A percentile compares a stretch with the other conserved stretches of the same genome.
Evolutionary conservation across 2,113 vertebrate species (phyloP).

Genomic region (Micronisus gabar): DNA sequence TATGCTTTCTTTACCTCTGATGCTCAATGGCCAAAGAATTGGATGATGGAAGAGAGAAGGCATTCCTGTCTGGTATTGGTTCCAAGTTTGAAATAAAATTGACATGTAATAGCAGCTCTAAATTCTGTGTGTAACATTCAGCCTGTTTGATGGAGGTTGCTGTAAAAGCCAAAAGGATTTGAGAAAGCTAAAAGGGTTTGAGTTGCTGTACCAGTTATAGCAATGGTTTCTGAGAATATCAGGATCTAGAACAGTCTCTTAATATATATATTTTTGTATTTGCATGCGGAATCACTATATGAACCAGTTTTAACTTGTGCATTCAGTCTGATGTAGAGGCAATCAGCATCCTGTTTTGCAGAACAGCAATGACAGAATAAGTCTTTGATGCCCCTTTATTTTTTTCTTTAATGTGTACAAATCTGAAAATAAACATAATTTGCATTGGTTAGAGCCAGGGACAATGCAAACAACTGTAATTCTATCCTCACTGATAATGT

Average conservation of each 20-base stretch:
- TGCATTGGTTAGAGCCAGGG: neutral
- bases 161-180: neutral
- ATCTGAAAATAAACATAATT: neutral
- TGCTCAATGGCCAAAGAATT: neutral
- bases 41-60: neutral
- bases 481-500: neutral
- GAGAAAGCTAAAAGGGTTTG: neutral
- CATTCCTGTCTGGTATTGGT: neutral
- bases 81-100: conserved; percentile 26
- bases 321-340: neutral
- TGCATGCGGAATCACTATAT: neutral
- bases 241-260: neutral
- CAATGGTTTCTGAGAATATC: neutral
- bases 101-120: neutral
- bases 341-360: neutral
- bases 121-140: neutral
- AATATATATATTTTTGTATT: neutral
- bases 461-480: neutral
- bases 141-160: neutral
- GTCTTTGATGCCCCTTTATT: neutral
- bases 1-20: neutral
- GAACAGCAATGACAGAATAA: neutral
- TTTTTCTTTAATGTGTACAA: neutral
- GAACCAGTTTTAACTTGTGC: neutral
- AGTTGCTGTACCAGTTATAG: neutral